Evolutionary conservation across 2,113 vertebrate genomes (phyloP), one percentile per base, ranked within the genome.

Genomic region (Serinus canaria): DNA sequence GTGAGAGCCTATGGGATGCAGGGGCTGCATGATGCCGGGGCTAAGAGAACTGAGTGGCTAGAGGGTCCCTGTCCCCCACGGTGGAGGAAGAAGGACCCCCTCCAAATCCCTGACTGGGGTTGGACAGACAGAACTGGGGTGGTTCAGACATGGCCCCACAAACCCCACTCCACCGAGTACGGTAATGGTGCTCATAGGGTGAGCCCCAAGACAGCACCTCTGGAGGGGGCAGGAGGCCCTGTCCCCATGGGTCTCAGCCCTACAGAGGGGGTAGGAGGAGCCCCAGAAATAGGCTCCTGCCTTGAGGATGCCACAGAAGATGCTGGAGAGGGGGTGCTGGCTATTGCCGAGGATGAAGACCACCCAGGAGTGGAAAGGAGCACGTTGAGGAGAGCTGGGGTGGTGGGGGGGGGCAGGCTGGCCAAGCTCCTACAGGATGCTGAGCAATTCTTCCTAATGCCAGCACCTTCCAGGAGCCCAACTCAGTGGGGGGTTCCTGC

Each of bases 391-490:
- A 39, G 27, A 76, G 19, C 6, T 2, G 3, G 9, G 16, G 16
- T 2, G 0, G 24, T 15, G 37, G 23, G 53, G 58, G 58, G 9
- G 46, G 30, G 7, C 73, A 4, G 4, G 16, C 28, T 79, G 28
- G 52, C 52, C 6, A 12, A 82, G 52, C 19, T 83, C 28, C 46
- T 30, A 14, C 30, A 55, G 72, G 35, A 50, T 77, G 50, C 55
- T 7, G 11, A 86, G 49, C 58, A 17, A 3, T 28, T 15, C 39
- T 14, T 75, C 43, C 52, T 27, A 52, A 78, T 0, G 7, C 31
- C 63, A 46, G 35, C 6, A 1, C 41, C n/a, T 77, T 53, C 50
- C 3, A 2, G 56, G 81, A 87, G 35, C 31, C 66, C 0, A 0
- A 14, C 33, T 23, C 1, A 0, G 15, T 1, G 4, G 17, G 43